Base-by-base conservation (phyloP, 2,888 invertebrate species). In the Cheilosia vulpina region DNA sequence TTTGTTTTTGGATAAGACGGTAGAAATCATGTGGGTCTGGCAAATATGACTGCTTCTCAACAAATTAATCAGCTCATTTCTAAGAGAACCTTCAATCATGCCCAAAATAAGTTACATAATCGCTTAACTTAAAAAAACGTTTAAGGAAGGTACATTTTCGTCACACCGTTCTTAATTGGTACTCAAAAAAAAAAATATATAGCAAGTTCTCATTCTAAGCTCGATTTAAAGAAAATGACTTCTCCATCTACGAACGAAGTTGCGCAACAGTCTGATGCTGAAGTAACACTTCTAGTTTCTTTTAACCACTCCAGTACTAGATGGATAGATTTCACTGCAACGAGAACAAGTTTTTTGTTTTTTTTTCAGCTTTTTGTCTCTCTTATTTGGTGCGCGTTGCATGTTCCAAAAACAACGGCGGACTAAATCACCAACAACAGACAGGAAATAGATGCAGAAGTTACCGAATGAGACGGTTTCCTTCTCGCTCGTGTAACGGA, bases 251-350 rank as follows among this genome's bases (percentile, higher is more conserved):
- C 58, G 38, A 65, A 43, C 9, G 13, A 65, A 45, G 80, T 84
- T 84, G 75, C 84, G 69, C 79, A 84, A 84, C 69, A 75, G 38
- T 57, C 63, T 69, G 15, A 55, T 5, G 62, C 53, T 58, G 43
- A 43, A 60, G 71, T 55, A 72, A 82, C 72, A 81, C 79, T 84
- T 79, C 79, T 84, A 79, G 78, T 83, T 83, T 79, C 83, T 68
- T 77, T 79, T 73, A 68, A 73, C 43, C 62, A 52, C 52, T 73
- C 31, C 15, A 66, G 53, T 31, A 65, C 76, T 62, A 62, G 53
- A 47, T 58, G 62, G 11, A 66, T 34, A 53, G 19, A 57, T 31
- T 43, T 43, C 38, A 57, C 55, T 77, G 77, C 60, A 66, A 55
- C 43, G 58, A 66, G 21, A 75, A 79, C 79, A 52, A 84, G 80